These are phyloP conservation scores for Crepidodera aurea DNA, from an alignment of 2,888 invertebrate genomes.

Conservation along the genomic window DNA sequence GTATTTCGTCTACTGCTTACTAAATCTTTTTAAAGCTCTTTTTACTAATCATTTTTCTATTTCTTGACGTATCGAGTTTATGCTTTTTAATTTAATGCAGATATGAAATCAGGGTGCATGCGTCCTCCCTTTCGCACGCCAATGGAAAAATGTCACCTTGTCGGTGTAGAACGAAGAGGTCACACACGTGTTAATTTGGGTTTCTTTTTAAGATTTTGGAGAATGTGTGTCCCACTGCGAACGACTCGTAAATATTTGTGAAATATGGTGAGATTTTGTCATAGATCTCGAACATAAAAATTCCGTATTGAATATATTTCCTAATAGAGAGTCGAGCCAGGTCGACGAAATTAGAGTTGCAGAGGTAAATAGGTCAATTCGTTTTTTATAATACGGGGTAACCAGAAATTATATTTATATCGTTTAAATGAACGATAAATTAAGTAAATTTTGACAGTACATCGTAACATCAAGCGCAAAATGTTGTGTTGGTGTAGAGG, in stretches of 20 bases:
- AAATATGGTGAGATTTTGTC: constrained; percentile 41
- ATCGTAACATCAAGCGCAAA: too few species aligned
- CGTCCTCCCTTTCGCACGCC: background rate
- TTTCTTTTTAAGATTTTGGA: constrained; percentile 43
- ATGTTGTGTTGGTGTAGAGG: too few species aligned
- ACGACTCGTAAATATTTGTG: constrained; percentile 43
- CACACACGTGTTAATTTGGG: constrained; percentile 43
- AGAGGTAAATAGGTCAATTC: background rate
- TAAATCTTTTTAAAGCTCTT: too few species aligned
- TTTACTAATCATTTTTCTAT: too few species aligned
- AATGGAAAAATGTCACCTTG: constrained; percentile 43
- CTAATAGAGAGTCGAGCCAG: constrained; percentile 9
- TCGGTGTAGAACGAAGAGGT: constrained; percentile 39
- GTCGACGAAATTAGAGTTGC: background rate
- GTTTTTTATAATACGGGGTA: background rate
- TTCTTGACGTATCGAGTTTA: too few species aligned
- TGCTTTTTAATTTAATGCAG: too few species aligned
- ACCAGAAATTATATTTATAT: too few species aligned
- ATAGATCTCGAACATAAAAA: constrained; percentile 34
- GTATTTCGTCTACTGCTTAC: too few species aligned
- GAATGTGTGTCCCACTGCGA: constrained; percentile 43
- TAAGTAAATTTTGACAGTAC: too few species aligned
- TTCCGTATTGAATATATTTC: constrained; percentile 24
- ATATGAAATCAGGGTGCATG: too few species aligned
- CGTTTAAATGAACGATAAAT: too few species aligned